Conservation (phyloP, 2,888 invertebrate species). For the Colletes collaris region DNA sequence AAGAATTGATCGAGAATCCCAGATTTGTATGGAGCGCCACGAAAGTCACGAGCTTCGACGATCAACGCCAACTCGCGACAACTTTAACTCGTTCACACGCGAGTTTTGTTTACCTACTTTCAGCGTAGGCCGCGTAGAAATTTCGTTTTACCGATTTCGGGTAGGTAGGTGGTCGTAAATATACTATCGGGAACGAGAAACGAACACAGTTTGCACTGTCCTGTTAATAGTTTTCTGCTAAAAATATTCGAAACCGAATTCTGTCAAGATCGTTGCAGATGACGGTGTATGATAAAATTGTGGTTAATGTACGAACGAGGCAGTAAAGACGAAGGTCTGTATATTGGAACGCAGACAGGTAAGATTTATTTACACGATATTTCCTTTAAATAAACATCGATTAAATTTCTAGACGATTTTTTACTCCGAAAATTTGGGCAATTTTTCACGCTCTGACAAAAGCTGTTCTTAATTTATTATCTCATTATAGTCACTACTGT, state of each 20-base stretch:
- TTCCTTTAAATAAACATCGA: too few relatives aligned
- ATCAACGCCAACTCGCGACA: constrained; percentile 42
- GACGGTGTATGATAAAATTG: constrained; percentile 64
- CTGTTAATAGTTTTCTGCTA: neutral
- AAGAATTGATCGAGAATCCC: neutral
- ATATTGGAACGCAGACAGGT: neutral
- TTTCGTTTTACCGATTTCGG: constrained; percentile 50
- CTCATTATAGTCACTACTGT: too few relatives aligned
- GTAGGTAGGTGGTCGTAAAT: constrained; percentile 48
- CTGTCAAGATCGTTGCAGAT: constrained; percentile 57
- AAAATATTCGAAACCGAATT: neutral
- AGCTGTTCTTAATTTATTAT: too few relatives aligned
- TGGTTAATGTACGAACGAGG: constrained; percentile 43
- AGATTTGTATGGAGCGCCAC: neutral
- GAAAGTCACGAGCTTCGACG: neutral
- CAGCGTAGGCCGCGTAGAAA: constrained; percentile 47
- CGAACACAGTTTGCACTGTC: constrained; percentile 4
- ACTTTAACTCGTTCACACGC: constrained; percentile 50
- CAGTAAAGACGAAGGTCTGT: constrained; percentile 41
- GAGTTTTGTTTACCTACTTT: constrained; percentile 61
- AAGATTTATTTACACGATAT: too few relatives aligned
- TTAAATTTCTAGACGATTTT: too few relatives aligned
- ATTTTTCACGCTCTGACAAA: too few relatives aligned
- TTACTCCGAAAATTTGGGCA: too few relatives aligned
- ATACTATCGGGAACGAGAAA: constrained; percentile 17